Base-by-base conservation (phyloP, 37 sponge, comb jelly and placozoan species). In the Hormiphora californensis region DNA sequence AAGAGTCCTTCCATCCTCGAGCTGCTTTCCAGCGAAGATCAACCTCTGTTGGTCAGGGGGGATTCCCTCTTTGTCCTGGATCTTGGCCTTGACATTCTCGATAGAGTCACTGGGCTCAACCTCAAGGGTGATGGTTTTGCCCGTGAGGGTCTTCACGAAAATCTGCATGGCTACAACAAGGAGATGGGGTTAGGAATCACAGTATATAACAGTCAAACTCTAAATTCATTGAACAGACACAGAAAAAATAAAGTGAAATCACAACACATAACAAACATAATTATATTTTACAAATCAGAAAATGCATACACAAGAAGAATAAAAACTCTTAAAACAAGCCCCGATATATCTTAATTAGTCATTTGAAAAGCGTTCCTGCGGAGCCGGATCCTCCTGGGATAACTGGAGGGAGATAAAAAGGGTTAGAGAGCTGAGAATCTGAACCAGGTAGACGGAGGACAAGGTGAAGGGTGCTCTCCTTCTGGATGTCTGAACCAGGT, bases 11-110 rank as follows among this genome's bases (percentile, higher is more conserved):
- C 94, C 95, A 88, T 98, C 99, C 89, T 98, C 99, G 22, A 98
- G 91, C 91, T 95, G 94, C 85, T 95, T 95, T 7, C 99, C 95
- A 89, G 99, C 96, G 92, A 95, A 98, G 35, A 95, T 93, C 49
- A 98, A 87, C 9, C 99, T 89, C 62, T 98, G 99, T 61, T 95
- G 94, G 62, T 95, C 95, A 49, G 94, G 93, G 17, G 95, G 95
- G 40, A 98, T 95, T 21, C 99, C 86, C 54, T 86, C 86, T 28
- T 86, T 86, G 22, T 86, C 86, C 57, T 86, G 86, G 39, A 86
- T 86, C 40, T 86, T 86, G 25, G 86, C 59, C 25, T 86, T 86
- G 39, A 86, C 86, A 86, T 86, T 86, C 62, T 86, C 86, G 31
- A 86, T 86, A 25, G 86, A 59, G 62, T 86, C 86, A 3, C 44